These are phyloP conservation scores for Periophthalmodon schlosseri DNA, from an alignment of 2,113 vertebrate genomes.

Conservation along the genomic window DNA sequence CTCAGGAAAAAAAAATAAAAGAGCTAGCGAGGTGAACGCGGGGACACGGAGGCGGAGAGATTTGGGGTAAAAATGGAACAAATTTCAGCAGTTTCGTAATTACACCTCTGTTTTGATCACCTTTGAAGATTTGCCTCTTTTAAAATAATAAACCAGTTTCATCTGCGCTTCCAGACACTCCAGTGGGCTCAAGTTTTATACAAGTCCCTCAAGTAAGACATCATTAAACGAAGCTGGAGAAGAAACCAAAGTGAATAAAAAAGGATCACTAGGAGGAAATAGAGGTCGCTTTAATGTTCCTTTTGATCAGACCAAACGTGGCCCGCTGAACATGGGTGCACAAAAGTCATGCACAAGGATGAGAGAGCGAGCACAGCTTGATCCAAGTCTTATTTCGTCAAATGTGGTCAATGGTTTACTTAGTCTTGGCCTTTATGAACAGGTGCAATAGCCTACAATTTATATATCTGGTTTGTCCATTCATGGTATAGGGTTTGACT, in stretches of 20 bases:
- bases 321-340: slow-evolving; percentile 43
- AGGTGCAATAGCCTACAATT: slow-evolving; percentile 4
- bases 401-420: neutral
- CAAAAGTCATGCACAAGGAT: too few relatives aligned
- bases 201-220: slow-evolving; percentile 42
- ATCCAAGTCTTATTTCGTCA: neutral
- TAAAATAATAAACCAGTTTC: slow-evolving; percentile 55
- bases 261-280: slow-evolving; percentile 44
- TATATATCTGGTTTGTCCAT: neutral
- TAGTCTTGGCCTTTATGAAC: neutral
- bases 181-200: slow-evolving; percentile 55
- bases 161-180: slow-evolving; percentile 33
- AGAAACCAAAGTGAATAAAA: slow-evolving; percentile 51
- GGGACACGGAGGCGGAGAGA: slow-evolving; percentile 71
- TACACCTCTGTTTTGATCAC: slow-evolving; percentile 47
- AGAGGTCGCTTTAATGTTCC: slow-evolving; percentile 45
- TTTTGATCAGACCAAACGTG: slow-evolving; percentile 59
- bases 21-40: slow-evolving; percentile 73
- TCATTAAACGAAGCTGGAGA: slow-evolving; percentile 53
- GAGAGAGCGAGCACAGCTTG: too few relatives aligned
- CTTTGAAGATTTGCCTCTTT: slow-evolving; percentile 62
- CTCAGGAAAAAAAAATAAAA: slow-evolving; percentile 67
- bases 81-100: slow-evolving; percentile 64
- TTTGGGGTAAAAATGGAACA: slow-evolving; percentile 53
- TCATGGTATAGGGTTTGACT: neutral